A percentile compares a stretch with the other conserved stretches of the same genome.
These are phyloP conservation scores for Geococcyx californianus DNA, from an alignment of 2,113 vertebrate species.

Conservation along the genomic window DNA sequence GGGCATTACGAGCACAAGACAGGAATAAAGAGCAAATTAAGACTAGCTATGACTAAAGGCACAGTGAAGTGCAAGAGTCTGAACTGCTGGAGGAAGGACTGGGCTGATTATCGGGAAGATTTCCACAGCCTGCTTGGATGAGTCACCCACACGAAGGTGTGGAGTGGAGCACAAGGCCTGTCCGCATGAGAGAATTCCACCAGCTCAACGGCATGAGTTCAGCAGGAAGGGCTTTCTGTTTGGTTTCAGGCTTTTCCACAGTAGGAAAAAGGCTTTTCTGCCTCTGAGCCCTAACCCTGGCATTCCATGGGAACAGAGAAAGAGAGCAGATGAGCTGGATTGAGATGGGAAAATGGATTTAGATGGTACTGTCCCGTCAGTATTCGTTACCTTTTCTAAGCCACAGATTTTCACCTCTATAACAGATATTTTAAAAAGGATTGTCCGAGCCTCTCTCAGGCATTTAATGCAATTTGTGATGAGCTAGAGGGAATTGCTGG, in stretches of 20 bases:
- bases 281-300: neutral
- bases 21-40: neutral
- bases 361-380: neutral
- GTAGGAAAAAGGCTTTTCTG: neutral
- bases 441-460: neutral
- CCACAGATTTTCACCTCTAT: neutral
- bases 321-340: neutral
- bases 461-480: neutral
- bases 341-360: neutral
- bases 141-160: neutral
- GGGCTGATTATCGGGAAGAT: neutral
- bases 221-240: neutral
- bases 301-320: fast-evolving
- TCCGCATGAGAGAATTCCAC: neutral
- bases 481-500: neutral
- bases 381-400: neutral
- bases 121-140: neutral
- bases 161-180: fast-evolving
- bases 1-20: neutral
- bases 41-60: neutral
- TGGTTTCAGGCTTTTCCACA: neutral
- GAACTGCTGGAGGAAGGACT: neutral
- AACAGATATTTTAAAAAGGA: neutral
- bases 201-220: neutral
- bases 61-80: neutral